Evolutionary conservation across 2,888 invertebrate species (phyloP), one percentile per base, ranked within the genome.

Genomic region (Phrixothrix hirtus): DNA sequence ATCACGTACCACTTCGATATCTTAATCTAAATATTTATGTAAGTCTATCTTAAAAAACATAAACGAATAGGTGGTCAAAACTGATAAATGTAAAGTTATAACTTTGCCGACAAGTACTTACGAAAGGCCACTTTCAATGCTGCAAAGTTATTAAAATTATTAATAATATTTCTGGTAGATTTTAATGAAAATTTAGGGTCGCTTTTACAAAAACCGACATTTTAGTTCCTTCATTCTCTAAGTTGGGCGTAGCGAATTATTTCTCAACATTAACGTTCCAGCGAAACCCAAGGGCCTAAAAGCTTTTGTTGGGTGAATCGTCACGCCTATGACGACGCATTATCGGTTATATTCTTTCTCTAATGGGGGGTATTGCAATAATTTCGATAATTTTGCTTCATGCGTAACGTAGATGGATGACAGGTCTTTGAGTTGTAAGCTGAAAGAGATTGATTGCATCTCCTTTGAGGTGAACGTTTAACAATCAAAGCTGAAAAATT

Each of bases 331-430:
- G 58, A 57, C 57, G 53, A 49, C 49, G 45, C 49, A 53, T 58
- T 57, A 59, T 61, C 56, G 55, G 54, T 55, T 49, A 45, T 53
- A 55, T 61, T 61, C 57, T 57, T 57, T 54, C 43, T 43, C 51
- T 56, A 58, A 58, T 56, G 50, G 53, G 47, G 51, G 56, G 38
- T 54, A 53, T 47, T 54, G 50, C 48, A 56, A 58, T 58, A 60
- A 59, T 59, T 61, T 61, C 56, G 50, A 49, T 61, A 64, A 64
- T 64, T 61, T 61, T 52, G 58, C 35, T 52, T 58, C 61, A 61
- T 61, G 60, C 59, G 59, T 59, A 62, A 63, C 60, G 55, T 48
- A 39, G 55, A 48, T 44, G 57, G 48, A 53, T 48, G 53, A 48
- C 48, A 53, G 52, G 41, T 32, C 53, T 48, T 53, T 48, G 47